Conservation (phyloP, 1,140 invertebrate species). For the Hestina assimilis region DNA sequence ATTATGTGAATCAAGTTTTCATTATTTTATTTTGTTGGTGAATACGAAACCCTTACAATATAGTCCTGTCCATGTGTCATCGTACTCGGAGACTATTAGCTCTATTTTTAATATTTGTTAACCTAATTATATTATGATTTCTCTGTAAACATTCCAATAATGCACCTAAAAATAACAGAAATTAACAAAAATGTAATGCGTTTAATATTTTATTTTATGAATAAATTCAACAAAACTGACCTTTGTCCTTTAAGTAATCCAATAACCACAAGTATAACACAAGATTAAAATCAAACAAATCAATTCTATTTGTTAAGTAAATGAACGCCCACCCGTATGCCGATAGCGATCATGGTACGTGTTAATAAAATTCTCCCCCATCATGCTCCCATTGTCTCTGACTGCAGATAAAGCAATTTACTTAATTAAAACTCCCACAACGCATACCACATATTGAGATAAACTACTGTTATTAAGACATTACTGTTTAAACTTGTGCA, state of each 20-base stretch:
- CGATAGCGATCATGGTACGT: slow-evolving; percentile 47
- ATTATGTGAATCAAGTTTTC: no score
- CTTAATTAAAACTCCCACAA: slow-evolving; percentile 29
- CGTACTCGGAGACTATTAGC: no score
- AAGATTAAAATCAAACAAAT: slow-evolving; percentile 68
- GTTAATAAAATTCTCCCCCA: slow-evolving; percentile 72
- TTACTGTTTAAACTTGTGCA: slow-evolving; percentile 39
- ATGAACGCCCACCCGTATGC: slow-evolving; percentile 61
- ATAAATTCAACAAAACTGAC: neutral
- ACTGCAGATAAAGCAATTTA: slow-evolving; percentile 26
- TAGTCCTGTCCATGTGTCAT: no score
- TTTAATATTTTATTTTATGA: no score
- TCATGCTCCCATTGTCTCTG: slow-evolving; percentile 50
- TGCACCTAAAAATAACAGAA: no score
- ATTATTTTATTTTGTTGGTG: no score
- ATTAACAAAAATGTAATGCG: no score
- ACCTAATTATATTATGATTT: no score
- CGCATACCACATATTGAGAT: slow-evolving; percentile 22
- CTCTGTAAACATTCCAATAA: no score
- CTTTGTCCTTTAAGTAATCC: neutral
- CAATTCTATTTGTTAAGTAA: slow-evolving; percentile 68
- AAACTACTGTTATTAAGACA: slow-evolving; percentile 57
- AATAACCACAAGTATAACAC: neutral
- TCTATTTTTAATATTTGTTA: no score
- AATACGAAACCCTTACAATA: no score